These are phyloP conservation scores for Galemys pyrenaicus DNA, from an alignment of 2,113 vertebrate species.

Conservation along the genomic window DNA sequence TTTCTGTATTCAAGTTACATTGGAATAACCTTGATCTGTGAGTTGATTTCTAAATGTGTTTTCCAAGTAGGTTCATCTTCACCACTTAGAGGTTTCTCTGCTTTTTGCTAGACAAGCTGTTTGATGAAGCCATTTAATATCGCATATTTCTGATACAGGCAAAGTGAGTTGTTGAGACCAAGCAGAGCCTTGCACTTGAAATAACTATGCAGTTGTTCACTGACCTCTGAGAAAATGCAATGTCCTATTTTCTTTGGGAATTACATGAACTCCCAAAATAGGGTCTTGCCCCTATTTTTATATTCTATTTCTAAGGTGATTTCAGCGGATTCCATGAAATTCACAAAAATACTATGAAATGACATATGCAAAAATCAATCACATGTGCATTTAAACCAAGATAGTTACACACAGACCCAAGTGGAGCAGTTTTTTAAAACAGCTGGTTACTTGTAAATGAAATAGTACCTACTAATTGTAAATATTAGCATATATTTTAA, in stretches of 20 bases:
- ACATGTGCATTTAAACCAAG: not conserved
- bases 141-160: conserved; percentile 57
- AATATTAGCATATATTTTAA: conserved; percentile 47
- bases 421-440: conserved; percentile 20
- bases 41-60: conserved; percentile 73
- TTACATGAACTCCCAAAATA: not conserved
- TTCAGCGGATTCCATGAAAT: conserved; percentile 48
- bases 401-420: conserved; percentile 15
- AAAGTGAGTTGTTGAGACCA: conserved; percentile 44
- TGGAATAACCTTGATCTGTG: conserved; percentile 64
- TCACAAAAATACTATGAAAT: conserved; percentile 34
- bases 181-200: conserved; percentile 50
- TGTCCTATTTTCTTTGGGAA: conserved; percentile 14
- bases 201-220: conserved; percentile 47
- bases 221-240: conserved; percentile 49
- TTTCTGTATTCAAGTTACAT: conserved; percentile 51
- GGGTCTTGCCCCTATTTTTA: conserved; percentile 7
- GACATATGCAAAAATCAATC: not conserved
- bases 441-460: conserved; percentile 17
- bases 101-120: conserved; percentile 63
- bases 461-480: not conserved
- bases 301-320: not conserved
- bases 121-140: conserved; percentile 67
- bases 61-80: conserved; percentile 66
- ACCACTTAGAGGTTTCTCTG: conserved; percentile 70